These are phyloP conservation scores for Phylloscopus collybita DNA, from an alignment of 2,797 vertebrate species.

Conservation along the genomic window DNA sequence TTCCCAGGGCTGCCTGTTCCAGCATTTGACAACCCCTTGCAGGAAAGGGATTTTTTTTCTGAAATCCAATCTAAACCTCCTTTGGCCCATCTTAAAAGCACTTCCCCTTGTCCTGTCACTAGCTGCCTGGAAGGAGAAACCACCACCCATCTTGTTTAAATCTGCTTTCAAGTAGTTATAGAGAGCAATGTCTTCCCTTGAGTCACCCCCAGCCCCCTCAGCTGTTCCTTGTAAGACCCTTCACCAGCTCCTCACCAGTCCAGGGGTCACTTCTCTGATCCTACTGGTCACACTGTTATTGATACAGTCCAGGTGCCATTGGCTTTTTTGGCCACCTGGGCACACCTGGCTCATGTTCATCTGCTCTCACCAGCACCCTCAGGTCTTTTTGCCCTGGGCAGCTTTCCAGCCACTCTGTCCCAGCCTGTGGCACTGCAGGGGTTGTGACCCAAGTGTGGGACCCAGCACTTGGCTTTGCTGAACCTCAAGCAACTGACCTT, in stretches of 20 bases:
- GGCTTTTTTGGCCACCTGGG: rapidly evolving
- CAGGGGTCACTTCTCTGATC: not conserved
- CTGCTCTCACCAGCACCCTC: rapidly evolving
- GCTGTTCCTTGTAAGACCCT: rapidly evolving
- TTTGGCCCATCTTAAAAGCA: not conserved
- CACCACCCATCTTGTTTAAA: rapidly evolving
- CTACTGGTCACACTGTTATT: not conserved
- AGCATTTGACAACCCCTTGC: rapidly evolving
- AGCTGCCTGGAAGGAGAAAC: not conserved
- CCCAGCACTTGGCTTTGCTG: not conserved
- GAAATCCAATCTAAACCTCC: not conserved
- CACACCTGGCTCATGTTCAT: not conserved
- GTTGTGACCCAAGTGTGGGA: not conserved
- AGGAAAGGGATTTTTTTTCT: not conserved
- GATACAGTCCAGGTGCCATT: not conserved
- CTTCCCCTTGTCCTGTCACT: rapidly evolving
- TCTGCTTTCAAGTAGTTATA: not conserved
- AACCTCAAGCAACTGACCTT: rapidly evolving
- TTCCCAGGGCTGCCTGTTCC: not conserved
- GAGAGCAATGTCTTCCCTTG: not conserved
- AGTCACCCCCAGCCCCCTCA: not conserved
- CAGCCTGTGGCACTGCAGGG: not conserved
- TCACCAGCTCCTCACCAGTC: not conserved
- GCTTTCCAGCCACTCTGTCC: not conserved
- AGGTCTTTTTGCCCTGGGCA: not conserved